phyloP scores from a whole-genome alignment of 1,140 invertebrate genomes.

The Aplysia californica region DNA sequence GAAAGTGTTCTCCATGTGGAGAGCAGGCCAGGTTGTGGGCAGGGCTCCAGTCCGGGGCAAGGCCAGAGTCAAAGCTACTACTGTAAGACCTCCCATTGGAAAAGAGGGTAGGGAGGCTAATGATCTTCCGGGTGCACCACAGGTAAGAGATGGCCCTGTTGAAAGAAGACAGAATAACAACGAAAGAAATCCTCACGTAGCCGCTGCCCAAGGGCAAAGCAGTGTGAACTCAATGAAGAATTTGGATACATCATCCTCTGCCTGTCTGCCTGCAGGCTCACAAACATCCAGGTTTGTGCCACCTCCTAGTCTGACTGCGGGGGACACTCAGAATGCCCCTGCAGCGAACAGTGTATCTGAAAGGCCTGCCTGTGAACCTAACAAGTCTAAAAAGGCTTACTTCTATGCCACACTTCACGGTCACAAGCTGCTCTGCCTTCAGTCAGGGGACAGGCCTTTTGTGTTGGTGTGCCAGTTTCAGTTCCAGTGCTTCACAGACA shows the following conservation, averaged over 20 bases:
- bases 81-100: background rate
- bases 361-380: background rate
- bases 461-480: constrained; percentile 22
- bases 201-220: background rate
- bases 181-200: background rate
- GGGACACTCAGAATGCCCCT: background rate
- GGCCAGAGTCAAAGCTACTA: background rate
- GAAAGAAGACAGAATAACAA: background rate
- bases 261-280: background rate
- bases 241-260: too few species aligned
- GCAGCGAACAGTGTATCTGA: background rate
- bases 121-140: background rate
- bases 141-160: background rate
- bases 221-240: too few species aligned
- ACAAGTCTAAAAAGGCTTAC: background rate
- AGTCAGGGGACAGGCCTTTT: background rate
- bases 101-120: background rate
- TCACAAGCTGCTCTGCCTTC: constrained; percentile 16
- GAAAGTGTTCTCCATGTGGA: constrained; percentile 1
- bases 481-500: constrained; percentile 15
- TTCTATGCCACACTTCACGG: constrained; percentile 18
- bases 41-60: background rate
- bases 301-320: background rate
- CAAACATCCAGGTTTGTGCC: background rate
- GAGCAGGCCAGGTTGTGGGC: constrained; percentile 6